Percentiles rank a stretch among this genome's conserved stretches.
phyloP scores from a whole-genome alignment of 2,888 invertebrate species.

The Watsonalla cultraria region DNA sequence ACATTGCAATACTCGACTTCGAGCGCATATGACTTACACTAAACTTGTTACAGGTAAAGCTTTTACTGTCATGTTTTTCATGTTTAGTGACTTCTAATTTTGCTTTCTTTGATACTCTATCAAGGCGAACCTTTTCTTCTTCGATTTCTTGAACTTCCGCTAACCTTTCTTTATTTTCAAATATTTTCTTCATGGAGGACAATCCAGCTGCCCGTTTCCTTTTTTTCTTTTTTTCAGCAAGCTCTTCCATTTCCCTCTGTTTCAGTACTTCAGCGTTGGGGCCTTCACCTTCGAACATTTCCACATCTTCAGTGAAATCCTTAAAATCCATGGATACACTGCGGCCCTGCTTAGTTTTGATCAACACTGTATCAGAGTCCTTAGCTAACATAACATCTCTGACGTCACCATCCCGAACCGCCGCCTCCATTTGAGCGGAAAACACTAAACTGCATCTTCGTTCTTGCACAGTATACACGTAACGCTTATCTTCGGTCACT shows the following conservation, averaged over 20 bases:
- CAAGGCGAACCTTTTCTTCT: constrained; percentile 70
- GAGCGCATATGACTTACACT: constrained; percentile 73
- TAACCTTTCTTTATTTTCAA: constrained; percentile 86
- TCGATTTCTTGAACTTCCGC: constrained; percentile 81
- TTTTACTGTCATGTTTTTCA: constrained; percentile 71
- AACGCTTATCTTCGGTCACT: constrained; percentile 79
- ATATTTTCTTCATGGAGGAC: constrained; percentile 83
- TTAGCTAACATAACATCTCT: constrained; percentile 87
- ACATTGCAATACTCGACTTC: constrained; percentile 71
- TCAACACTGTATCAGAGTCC: constrained; percentile 85
- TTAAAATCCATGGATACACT: constrained; percentile 86
- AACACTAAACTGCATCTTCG: constrained; percentile 86
- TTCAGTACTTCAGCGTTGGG: constrained; percentile 81
- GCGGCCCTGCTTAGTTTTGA: constrained; percentile 85
- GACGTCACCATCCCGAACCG: constrained; percentile 87
- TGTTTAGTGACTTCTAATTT: constrained; percentile 59
- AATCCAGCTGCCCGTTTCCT: constrained; percentile 82
- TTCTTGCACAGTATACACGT: constrained; percentile 87
- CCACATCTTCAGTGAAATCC: constrained; percentile 77
- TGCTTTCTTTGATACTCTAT: constrained; percentile 58
- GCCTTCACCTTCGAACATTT: constrained; percentile 85
- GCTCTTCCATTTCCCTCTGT: constrained; percentile 78
- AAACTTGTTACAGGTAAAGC: constrained; percentile 67
- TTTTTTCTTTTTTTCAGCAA: constrained; percentile 75
- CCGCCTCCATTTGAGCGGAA: constrained; percentile 85